phyloP scores from a whole-genome alignment of 2,888 invertebrate genomes.

The Caenorhabditis parvicauda region DNA sequence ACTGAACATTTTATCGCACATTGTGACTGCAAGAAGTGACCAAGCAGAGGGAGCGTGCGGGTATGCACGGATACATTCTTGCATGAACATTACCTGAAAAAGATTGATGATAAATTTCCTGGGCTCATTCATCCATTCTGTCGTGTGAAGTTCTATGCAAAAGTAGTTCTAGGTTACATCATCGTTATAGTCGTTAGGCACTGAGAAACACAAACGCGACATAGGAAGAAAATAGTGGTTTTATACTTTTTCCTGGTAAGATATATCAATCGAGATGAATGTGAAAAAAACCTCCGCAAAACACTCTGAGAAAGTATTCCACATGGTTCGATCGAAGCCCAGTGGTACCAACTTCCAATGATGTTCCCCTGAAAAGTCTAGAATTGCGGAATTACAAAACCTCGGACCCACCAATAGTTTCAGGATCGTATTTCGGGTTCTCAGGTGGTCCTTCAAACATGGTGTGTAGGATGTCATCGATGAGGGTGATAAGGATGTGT shows the following conservation, averaged over 20 bases:
- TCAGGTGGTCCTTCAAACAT: slow-evolving; percentile 29
- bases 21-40: slow-evolving; percentile 45
- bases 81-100: slow-evolving; percentile 49
- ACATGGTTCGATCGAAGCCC: slow-evolving; percentile 49
- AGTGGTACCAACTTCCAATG: slow-evolving; percentile 43
- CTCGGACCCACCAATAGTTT: slow-evolving; percentile 33
- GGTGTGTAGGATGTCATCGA: slow-evolving; percentile 40
- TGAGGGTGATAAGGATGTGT: slow-evolving; percentile 49
- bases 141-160: too few species aligned
- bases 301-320: slow-evolving; percentile 49
- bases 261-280: neutral
- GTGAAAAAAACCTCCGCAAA: slow-evolving; percentile 43
- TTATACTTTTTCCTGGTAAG: neutral
- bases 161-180: too few species aligned
- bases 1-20: slow-evolving; percentile 42
- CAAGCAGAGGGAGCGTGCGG: slow-evolving; percentile 55
- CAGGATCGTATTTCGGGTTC: slow-evolving; percentile 43
- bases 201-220: too few species aligned
- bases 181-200: too few species aligned
- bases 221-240: neutral
- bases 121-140: too few species aligned
- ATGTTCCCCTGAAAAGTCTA: slow-evolving; percentile 23
- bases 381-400: neutral
- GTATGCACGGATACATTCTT: slow-evolving; percentile 55
- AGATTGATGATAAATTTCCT: too few species aligned